Percentiles rank a stretch among this genome's conserved stretches.
These are phyloP conservation scores for Larimichthys polyactis DNA, from an alignment of 2,113 vertebrate species.

Conservation along the genomic window DNA sequence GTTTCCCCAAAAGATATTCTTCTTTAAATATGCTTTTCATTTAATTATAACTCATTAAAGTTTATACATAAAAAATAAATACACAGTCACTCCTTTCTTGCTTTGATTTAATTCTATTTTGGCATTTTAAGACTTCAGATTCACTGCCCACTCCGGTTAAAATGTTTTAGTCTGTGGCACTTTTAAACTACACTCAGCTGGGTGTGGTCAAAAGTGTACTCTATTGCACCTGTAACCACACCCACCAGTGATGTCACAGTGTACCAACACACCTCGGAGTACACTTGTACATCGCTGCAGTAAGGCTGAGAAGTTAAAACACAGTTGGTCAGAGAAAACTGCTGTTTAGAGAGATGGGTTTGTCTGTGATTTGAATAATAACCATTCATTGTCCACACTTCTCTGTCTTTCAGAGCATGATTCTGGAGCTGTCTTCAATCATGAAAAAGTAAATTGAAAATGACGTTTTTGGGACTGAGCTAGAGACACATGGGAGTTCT, in stretches of 20 bases:
- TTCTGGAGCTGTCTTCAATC: conserved; percentile 95
- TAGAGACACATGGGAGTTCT: not conserved
- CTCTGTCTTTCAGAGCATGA: conserved; percentile 91
- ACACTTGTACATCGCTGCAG: not conserved
- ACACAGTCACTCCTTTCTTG: not conserved
- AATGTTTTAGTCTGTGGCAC: not conserved
- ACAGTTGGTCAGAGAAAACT: not conserved
- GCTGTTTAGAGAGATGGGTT: not conserved
- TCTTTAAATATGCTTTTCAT: not conserved
- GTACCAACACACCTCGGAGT: not conserved
- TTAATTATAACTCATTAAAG: not conserved
- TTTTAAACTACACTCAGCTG: not conserved
- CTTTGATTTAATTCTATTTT: not conserved
- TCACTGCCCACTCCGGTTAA: not conserved
- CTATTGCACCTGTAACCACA: not conserved
- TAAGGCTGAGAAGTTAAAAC: not conserved
- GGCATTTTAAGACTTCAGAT: not conserved
- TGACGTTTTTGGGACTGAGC: not conserved
- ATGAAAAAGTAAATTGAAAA: conserved; percentile 91
- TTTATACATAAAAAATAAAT: not conserved
- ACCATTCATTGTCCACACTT: not conserved
- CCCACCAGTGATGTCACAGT: not conserved
- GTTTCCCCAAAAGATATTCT: too few relatives aligned
- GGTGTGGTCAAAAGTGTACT: not conserved
- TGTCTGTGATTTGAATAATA: conserved; percentile 5